phyloP scores from a whole-genome alignment of 2,797 vertebrate species.

The Anableps anableps region DNA sequence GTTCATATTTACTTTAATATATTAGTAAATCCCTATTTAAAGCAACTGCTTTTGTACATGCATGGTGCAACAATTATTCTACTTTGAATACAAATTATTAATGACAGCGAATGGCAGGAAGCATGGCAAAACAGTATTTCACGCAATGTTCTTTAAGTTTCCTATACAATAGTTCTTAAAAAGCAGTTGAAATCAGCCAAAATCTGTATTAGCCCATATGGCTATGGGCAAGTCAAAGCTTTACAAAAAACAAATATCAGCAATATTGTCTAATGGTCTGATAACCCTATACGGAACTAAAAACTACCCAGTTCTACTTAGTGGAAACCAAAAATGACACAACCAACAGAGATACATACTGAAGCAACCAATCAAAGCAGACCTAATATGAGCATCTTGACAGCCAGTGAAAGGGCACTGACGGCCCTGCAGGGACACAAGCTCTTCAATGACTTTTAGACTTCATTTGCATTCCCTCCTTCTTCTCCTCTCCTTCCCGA shows the following conservation, averaged over 20 bases:
- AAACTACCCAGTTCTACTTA: background rate
- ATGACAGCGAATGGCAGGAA: background rate
- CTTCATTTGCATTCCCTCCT: slow-evolving; percentile 78
- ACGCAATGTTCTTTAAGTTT: background rate
- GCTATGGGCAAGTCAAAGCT: background rate
- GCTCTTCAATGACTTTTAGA: slow-evolving; percentile 81
- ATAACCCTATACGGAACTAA: background rate
- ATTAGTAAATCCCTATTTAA: slow-evolving; percentile 1
- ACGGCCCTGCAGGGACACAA: slow-evolving; percentile 75
- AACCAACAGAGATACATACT: slow-evolving; percentile 25
- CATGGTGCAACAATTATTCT: background rate
- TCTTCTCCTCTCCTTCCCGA: slow-evolving; percentile 59
- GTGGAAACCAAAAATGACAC: slow-evolving; percentile 13
- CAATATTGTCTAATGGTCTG: background rate
- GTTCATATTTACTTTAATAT: background rate
- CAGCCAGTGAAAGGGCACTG: slow-evolving; percentile 74
- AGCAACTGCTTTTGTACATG: background rate
- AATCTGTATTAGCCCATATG: background rate
- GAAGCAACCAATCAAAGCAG: slow-evolving; percentile 47
- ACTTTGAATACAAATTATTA: background rate
- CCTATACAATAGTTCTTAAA: background rate
- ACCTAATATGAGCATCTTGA: slow-evolving; percentile 65
- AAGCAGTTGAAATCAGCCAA: background rate
- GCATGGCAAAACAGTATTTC: background rate
- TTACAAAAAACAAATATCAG: background rate